Evolutionary conservation across 2,113 vertebrate species (phyloP).

Genomic region (Rafetus swinhoei): DNA sequence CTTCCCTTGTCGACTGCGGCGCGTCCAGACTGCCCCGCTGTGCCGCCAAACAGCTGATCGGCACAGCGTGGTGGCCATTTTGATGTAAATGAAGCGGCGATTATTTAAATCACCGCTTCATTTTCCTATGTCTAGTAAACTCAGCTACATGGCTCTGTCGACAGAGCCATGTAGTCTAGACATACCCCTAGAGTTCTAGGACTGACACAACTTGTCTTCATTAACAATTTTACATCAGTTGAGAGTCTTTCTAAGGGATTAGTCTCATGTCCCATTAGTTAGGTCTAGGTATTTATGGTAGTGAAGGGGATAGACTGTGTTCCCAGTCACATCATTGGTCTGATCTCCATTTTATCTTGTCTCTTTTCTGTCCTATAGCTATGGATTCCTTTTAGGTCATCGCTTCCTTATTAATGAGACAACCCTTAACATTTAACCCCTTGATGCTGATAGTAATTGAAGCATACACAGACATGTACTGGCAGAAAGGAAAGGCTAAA

Average conservation of each 20-base stretch:
- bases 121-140: too few relatives aligned
- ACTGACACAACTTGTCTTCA: not conserved
- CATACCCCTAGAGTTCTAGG: not conserved
- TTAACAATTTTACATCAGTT: not conserved
- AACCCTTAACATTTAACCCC: not conserved
- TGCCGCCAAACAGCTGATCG: too few relatives aligned
- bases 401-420: not conserved
- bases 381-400: not conserved
- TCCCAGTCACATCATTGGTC: not conserved
- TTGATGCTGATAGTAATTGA: not conserved
- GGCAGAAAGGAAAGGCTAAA: not conserved
- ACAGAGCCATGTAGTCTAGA: not conserved
- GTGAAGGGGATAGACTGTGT: not conserved
- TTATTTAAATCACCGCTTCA: too few relatives aligned
- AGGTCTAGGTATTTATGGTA: not conserved
- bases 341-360: accelerated
- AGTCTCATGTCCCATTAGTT: not conserved
- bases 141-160: too few relatives aligned
- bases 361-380: not conserved
- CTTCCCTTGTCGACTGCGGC: too few relatives aligned
- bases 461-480: not conserved
- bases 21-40: too few relatives aligned
- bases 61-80: too few relatives aligned
- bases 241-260: not conserved
- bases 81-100: too few relatives aligned